Evolutionary conservation across 2,888 invertebrate species (phyloP).

Genomic region (Phengaris alcon): DNA sequence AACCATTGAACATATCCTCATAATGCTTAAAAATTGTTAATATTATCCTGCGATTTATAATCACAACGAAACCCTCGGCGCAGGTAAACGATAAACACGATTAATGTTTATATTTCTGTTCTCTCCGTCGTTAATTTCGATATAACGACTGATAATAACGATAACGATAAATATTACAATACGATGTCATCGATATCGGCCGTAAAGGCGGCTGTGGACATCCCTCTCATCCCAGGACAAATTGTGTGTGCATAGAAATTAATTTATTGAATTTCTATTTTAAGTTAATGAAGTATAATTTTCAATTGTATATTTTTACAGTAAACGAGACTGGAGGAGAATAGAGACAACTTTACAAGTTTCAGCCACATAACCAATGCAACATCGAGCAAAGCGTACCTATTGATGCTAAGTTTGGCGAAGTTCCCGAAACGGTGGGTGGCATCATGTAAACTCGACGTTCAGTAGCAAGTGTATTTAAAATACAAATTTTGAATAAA

Average conservation of each 20-base stretch:
- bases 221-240: constrained; percentile 24
- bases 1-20: constrained; percentile 19
- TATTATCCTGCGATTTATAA: constrained; percentile 29
- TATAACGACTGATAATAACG: constrained; percentile 75
- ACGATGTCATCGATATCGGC: constrained; percentile 66
- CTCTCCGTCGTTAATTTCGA: constrained; percentile 68
- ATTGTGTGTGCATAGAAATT: not conserved
- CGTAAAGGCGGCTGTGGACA: constrained; percentile 45
- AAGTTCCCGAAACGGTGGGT: too few species aligned
- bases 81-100: constrained; percentile 62
- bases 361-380: too few species aligned
- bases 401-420: too few species aligned
- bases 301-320: too few species aligned
- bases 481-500: too few species aligned
- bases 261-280: not conserved
- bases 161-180: constrained; percentile 72
- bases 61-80: constrained; percentile 34
- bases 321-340: too few species aligned
- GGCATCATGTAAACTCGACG: too few species aligned
- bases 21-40: constrained; percentile 27
- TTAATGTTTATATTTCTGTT: constrained; percentile 72
- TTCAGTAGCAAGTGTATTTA: too few species aligned
- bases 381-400: too few species aligned
- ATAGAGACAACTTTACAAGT: too few species aligned
- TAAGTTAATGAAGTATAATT: not conserved